Conservation (phyloP, 1,140 invertebrate genomes). For the Polypedilum vanderplanki region DNA sequence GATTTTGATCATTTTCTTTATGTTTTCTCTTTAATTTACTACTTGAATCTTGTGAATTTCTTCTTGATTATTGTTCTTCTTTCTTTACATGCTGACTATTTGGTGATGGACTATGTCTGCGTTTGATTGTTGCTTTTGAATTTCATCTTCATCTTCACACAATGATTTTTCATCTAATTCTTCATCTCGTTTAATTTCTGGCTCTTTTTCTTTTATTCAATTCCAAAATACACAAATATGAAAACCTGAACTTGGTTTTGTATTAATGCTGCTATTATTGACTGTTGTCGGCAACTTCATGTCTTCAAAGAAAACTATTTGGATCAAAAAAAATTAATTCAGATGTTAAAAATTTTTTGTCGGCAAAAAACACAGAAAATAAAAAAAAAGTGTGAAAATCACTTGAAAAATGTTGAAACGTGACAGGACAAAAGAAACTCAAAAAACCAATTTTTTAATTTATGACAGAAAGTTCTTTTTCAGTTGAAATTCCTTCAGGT, state of each 20-base stretch:
- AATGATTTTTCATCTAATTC: conserved; percentile 21
- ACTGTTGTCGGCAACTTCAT: conserved; percentile 54
- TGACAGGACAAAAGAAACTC: conserved; percentile 1
- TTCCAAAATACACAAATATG: conserved; percentile 57
- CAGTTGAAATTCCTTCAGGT: not conserved
- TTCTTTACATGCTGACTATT: not conserved
- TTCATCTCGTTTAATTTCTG: not conserved
- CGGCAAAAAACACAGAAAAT: not conserved
- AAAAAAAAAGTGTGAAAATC: not conserved
- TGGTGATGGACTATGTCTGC: conserved; percentile 8
- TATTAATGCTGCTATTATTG: not conserved
- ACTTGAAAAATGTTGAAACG: conserved; percentile 25
- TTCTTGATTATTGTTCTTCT: not conserved
- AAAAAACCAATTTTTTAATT: no score
- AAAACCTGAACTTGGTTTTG: conserved; percentile 47
- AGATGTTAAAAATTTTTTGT: conserved; percentile 1
- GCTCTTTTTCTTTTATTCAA: conserved; percentile 43
- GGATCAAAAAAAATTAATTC: conserved; percentile 32
- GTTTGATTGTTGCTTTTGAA: not conserved
- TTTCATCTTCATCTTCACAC: conserved; percentile 32
- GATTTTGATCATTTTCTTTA: not conserved
- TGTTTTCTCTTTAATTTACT: not conserved
- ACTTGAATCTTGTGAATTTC: conserved; percentile 4
- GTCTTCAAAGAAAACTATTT: conserved; percentile 55
- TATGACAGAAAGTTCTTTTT: not conserved